phyloP scores from a whole-genome alignment of 1,140 invertebrate genomes.

The Pachypsylla venusta region DNA sequence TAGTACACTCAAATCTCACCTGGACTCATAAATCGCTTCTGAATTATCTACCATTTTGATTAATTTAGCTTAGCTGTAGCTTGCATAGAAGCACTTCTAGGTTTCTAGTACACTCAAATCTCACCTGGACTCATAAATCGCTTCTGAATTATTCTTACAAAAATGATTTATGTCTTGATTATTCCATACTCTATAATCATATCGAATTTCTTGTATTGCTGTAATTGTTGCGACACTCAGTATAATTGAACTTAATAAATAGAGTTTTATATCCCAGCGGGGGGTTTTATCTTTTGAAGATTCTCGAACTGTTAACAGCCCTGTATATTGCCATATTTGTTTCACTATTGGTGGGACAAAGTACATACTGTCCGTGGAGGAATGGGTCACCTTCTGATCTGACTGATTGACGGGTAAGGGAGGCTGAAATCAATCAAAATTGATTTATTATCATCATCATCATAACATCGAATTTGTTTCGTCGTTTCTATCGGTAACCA shows the following conservation, averaged over 20 bases:
- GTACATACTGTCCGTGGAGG: neutral
- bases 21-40: no score
- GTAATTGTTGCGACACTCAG: neutral
- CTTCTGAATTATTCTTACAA: neutral
- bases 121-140: neutral
- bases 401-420: no score
- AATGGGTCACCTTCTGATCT: no score
- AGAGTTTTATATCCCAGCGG: neutral
- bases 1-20: neutral
- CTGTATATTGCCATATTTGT: neutral
- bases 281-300: neutral
- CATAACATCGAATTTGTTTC: no score
- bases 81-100: neutral
- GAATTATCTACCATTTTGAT: no score
- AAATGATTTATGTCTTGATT: neutral
- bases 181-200: neutral
- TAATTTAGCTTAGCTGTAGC: neutral
- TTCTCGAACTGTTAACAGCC: neutral
- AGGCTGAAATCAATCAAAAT: no score
- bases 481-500: no score
- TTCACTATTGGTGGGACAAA: neutral
- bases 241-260: neutral
- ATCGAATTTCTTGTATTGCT: constrained; percentile 2
- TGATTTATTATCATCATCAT: no score
- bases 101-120: neutral